Conservation (phyloP, 2,113 vertebrate species). For the Coreoperca whiteheadi region DNA sequence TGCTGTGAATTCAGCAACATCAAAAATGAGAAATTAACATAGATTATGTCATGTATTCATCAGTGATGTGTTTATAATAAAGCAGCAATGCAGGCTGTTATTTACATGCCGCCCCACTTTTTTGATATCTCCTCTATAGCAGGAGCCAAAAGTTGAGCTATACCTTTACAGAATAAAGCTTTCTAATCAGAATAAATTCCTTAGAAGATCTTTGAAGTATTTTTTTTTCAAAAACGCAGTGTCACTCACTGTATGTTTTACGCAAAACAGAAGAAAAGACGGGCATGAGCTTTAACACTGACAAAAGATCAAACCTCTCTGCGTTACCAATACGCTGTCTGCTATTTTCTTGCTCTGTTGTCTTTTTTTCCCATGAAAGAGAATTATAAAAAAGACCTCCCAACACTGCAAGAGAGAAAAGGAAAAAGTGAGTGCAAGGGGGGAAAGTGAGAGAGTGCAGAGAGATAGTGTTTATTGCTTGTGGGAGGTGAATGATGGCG, state of each 20-base stretch:
- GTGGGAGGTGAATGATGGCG: slow-evolving; percentile 85
- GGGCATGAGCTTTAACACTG: slow-evolving; percentile 51
- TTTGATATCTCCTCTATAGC: slow-evolving; percentile 6
- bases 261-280: slow-evolving; percentile 49
- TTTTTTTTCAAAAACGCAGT: slow-evolving; percentile 36
- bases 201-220: slow-evolving; percentile 58
- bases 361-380: slow-evolving; percentile 72
- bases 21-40: slow-evolving; percentile 68
- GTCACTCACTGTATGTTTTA: slow-evolving; percentile 58
- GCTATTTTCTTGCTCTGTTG: slow-evolving; percentile 67
- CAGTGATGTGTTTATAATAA: slow-evolving; percentile 38
- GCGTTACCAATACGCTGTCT: slow-evolving; percentile 50
- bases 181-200: slow-evolving; percentile 56
- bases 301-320: slow-evolving; percentile 60
- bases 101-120: slow-evolving; percentile 7
- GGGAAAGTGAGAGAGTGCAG: slow-evolving; percentile 52
- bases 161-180: slow-evolving; percentile 31
- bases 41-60: slow-evolving; percentile 70
- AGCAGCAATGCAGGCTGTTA: not conserved
- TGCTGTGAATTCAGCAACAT: slow-evolving; percentile 56
- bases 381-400: slow-evolving; percentile 74
- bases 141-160: slow-evolving; percentile 43
- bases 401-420: slow-evolving; percentile 46
- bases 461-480: slow-evolving; percentile 84
- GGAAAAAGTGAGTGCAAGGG: slow-evolving; percentile 37